A percentile compares a stretch with the other conserved stretches of the same genome.
Evolutionary conservation across 2,797 vertebrate genomes (phyloP).

Genomic region (Merluccius polli): DNA sequence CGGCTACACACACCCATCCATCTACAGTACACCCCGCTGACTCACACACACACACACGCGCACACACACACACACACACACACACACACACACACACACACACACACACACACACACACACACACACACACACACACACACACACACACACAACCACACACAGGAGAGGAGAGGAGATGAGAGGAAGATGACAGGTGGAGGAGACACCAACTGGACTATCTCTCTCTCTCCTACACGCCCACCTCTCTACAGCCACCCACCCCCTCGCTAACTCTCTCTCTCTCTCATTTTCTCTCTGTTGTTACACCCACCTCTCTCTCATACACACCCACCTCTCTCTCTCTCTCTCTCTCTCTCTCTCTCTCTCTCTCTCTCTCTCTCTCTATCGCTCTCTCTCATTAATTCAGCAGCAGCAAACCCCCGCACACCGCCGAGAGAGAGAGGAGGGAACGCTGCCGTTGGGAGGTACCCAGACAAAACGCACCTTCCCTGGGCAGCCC

Average conservation of each 20-base stretch:
- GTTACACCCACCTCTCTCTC: no score
- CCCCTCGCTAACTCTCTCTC: neutral
- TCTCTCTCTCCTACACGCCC: no score
- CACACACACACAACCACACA: neutral
- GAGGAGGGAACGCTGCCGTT: neutral
- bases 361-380: no score
- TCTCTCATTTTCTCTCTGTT: no score
- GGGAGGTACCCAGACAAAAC: no score
- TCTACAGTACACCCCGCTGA: neutral
- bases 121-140: neutral
- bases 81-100: neutral
- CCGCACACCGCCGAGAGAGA: neutral
- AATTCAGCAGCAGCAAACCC: no score
- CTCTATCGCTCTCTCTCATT: no score
- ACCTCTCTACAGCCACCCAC: no score
- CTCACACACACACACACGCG: neutral
- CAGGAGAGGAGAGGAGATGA: neutral
- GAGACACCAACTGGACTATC: neutral
- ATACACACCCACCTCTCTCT: no score
- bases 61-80: neutral
- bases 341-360: no score
- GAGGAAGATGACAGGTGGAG: neutral
- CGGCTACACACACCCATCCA: neutral
- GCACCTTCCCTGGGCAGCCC: no score
- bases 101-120: neutral